These are phyloP conservation scores for Rhinella marina DNA, from an alignment of 2,797 vertebrate species.

Conservation along the genomic window DNA sequence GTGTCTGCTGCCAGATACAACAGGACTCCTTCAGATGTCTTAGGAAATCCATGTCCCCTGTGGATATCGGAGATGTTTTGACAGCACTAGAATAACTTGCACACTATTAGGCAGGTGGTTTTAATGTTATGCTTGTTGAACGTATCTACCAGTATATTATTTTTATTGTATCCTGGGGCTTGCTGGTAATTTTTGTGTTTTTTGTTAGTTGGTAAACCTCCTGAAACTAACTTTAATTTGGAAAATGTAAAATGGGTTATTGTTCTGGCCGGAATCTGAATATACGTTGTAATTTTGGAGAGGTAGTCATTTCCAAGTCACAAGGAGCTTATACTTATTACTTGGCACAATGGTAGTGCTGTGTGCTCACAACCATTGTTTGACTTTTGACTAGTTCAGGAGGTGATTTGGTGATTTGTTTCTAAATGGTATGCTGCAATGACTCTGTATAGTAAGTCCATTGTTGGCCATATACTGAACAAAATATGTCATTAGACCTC, in stretches of 20 bases:
- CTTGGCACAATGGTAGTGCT: background rate
- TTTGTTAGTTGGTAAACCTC: background rate
- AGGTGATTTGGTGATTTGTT: background rate
- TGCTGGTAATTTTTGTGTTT: background rate
- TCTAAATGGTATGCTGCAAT: background rate
- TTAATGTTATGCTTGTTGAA: too few species aligned
- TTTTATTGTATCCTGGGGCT: too few species aligned
- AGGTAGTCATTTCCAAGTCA: conserved; percentile 19
- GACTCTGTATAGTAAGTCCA: background rate
- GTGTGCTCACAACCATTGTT: background rate
- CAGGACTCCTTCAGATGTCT: too few species aligned
- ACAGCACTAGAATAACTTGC: too few species aligned
- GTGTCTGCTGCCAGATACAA: too few species aligned
- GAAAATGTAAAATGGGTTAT: background rate
- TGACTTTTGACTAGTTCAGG: background rate
- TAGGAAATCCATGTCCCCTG: too few species aligned
- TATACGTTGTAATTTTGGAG: background rate
- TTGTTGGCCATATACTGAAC: background rate
- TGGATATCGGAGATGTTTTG: too few species aligned
- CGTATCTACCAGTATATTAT: too few species aligned
- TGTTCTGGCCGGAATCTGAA: background rate
- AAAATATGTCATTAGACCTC: background rate
- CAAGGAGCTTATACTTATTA: background rate
- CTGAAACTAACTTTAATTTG: background rate
- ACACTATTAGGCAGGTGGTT: too few species aligned